Evolutionary conservation across 2,113 vertebrate species (phyloP).

Genomic region (Bubo scandiacus): DNA sequence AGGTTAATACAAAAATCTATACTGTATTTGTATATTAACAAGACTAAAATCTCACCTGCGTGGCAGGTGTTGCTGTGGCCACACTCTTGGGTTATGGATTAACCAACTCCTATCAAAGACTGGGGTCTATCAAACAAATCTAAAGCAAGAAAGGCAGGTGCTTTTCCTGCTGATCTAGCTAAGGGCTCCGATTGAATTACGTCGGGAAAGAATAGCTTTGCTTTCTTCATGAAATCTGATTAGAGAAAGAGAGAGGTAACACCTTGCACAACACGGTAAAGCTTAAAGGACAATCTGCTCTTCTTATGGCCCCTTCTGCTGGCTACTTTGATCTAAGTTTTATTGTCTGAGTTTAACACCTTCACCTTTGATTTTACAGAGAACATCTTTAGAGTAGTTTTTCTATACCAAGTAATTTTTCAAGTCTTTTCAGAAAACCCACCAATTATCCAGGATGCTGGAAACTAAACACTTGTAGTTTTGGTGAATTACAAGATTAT

Average conservation of each 20-base stretch:
- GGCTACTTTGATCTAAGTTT: slow-evolving; percentile 64
- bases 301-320: slow-evolving; percentile 32
- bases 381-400: neutral
- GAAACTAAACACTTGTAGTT: slow-evolving; percentile 49
- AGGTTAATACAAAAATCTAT: neutral
- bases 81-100: slow-evolving; percentile 57
- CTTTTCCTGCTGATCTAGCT: neutral
- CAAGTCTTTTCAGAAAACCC: slow-evolving; percentile 46
- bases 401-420: slow-evolving; percentile 22
- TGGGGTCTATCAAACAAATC: neutral
- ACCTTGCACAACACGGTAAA: slow-evolving; percentile 2
- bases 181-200: slow-evolving; percentile 55
- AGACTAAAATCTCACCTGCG: slow-evolving; percentile 53
- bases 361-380: slow-evolving; percentile 48
- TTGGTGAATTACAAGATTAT: slow-evolving; percentile 51
- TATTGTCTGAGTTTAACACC: slow-evolving; percentile 55
- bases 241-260: slow-evolving; percentile 15
- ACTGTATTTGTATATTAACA: neutral
- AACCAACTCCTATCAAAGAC: slow-evolving; percentile 44
- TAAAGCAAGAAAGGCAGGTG: slow-evolving; percentile 54
- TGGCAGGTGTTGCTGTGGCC: slow-evolving; percentile 63
- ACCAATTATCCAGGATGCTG: slow-evolving; percentile 56
- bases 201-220: slow-evolving; percentile 36
- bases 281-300: slow-evolving; percentile 42
- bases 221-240: slow-evolving; percentile 61